A percentile compares a stretch with the other conserved stretches of the same genome.
Evolutionary conservation across 2,797 vertebrate genomes (phyloP).

Genomic region (Onychomys arenicola): DNA sequence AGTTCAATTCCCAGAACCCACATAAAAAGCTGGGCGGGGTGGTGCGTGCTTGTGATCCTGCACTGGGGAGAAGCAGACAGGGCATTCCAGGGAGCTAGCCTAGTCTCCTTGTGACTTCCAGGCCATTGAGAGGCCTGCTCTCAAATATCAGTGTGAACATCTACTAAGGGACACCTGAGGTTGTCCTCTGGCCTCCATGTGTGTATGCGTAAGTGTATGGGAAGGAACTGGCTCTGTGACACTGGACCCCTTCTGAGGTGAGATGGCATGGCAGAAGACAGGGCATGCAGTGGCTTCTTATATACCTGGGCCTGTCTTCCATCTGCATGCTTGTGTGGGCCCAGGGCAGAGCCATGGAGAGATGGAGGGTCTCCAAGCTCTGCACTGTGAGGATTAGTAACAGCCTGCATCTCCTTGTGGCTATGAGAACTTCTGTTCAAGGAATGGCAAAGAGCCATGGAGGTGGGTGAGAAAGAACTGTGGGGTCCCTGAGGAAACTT

Average conservation of each 20-base stretch:
- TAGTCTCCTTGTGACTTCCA: neutral
- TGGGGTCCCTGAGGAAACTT: neutral
- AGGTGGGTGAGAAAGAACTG: neutral
- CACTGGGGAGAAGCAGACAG: neutral
- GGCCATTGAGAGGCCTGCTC: neutral
- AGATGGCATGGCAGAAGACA: neutral
- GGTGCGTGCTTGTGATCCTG: neutral
- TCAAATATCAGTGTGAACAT: neutral
- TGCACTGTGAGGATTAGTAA: neutral
- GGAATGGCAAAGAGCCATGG: too few relatives aligned
- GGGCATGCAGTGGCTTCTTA: neutral
- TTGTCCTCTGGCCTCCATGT: neutral
- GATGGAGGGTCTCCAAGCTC: neutral
- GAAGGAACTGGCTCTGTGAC: neutral
- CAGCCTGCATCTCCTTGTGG: neutral
- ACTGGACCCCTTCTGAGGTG: neutral
- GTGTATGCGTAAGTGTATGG: too few relatives aligned
- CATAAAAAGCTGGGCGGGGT: neutral
- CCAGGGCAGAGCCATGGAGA: neutral
- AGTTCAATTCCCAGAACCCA: neutral
- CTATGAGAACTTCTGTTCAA: neutral
- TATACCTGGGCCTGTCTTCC: neutral
- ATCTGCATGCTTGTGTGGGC: neutral
- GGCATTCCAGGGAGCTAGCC: neutral
- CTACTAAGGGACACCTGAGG: too few relatives aligned